Conservation (phyloP, 2,888 invertebrate species). For the Ophion ellenae region DNA sequence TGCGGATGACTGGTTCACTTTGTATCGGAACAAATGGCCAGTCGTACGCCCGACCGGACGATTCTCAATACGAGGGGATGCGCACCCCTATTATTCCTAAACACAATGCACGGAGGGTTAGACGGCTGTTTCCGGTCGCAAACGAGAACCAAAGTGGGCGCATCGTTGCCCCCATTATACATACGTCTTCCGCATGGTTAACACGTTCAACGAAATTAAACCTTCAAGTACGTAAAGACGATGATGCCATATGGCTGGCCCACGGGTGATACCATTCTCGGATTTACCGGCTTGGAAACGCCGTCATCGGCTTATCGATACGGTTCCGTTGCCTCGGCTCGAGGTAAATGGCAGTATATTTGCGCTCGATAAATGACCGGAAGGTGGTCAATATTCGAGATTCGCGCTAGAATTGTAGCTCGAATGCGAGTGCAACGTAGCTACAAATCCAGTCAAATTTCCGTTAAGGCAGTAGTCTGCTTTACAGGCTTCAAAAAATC, state of each 20-base stretch:
- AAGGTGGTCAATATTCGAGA: not conserved
- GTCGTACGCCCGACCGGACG: not conserved
- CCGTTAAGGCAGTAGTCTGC: no score
- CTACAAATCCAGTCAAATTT: no score
- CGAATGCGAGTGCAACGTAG: no score
- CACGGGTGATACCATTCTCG: not conserved
- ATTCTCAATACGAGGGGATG: not conserved
- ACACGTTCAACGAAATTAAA: constrained; percentile 37
- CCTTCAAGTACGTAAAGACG: constrained; percentile 34
- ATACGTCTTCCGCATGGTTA: constrained; percentile 54
- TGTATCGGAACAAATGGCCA: constrained; percentile 30
- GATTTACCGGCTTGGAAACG: constrained; percentile 25
- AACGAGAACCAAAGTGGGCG: constrained; percentile 39
- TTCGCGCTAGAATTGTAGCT: no score
- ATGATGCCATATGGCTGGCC: constrained; percentile 15
- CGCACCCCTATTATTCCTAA: constrained; percentile 21
- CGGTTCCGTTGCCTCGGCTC: not conserved
- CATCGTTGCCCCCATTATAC: constrained; percentile 45
- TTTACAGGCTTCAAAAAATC: no score
- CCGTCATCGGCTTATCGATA: constrained; percentile 25
- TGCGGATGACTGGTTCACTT: constrained; percentile 29
- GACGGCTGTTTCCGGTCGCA: constrained; percentile 49
- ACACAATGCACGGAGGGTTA: constrained; percentile 24
- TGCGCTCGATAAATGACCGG: not conserved
- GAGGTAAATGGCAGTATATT: constrained; percentile 6